A percentile compares a stretch with the other conserved stretches of the same genome.
phyloP scores from a whole-genome alignment of 92 coral and sea anemone genomes.

The Porites cylindrica region DNA sequence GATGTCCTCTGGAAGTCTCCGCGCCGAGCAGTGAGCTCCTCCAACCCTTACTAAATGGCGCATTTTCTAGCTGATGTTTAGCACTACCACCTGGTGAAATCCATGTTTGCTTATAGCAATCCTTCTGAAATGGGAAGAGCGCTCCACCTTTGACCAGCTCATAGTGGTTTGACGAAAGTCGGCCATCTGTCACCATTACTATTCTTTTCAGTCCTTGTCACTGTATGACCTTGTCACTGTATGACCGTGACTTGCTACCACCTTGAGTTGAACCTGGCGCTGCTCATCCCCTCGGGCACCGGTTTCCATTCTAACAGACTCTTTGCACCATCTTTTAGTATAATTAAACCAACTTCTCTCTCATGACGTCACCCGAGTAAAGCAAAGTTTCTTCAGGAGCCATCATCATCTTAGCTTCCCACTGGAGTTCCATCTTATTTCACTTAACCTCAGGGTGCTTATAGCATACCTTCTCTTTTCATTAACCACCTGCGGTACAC shows the following conservation, averaged over 20 bases:
- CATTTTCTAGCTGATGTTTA: conserved; percentile 36
- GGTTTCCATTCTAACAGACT: not conserved
- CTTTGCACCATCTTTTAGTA: not conserved
- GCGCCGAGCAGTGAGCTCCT: conserved; percentile 36
- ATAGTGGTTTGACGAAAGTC: conserved; percentile 37
- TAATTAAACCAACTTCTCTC: not conserved
- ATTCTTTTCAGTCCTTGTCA: conserved; percentile 24
- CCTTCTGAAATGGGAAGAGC: conserved; percentile 28
- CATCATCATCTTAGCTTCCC: no score
- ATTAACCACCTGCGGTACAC: not conserved
- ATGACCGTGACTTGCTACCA: no score
- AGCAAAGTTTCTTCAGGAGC: not conserved
- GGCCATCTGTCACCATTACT: conserved; percentile 40
- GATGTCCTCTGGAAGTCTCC: no score
- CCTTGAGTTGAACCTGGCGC: not conserved
- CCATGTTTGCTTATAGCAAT: conserved; percentile 43
- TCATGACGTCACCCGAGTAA: not conserved
- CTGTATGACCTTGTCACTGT: not conserved
- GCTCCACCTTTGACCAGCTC: conserved; percentile 47
- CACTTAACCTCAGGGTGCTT: not conserved
- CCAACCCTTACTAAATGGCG: conserved; percentile 23
- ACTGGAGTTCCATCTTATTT: no score
- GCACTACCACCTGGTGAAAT: conserved; percentile 41
- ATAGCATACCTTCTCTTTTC: not conserved
- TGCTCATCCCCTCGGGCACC: not conserved